These are phyloP conservation scores for Lycodopsis pacificus DNA, from an alignment of 2,797 vertebrate species.

Conservation along the genomic window DNA sequence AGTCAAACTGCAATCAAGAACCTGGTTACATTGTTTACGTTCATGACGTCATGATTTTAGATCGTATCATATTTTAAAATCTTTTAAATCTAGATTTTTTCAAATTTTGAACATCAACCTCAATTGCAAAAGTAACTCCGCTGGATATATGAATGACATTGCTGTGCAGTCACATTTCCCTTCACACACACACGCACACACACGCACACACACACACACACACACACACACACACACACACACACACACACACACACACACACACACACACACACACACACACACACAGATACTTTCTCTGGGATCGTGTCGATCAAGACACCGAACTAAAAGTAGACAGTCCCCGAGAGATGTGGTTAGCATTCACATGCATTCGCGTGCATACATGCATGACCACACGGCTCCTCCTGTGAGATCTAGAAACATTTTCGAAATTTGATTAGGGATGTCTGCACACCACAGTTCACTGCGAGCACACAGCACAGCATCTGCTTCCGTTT, in stretches of 20 bases:
- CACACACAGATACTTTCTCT: slow-evolving; percentile 1
- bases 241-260: slow-evolving; percentile 4
- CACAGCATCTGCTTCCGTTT: slow-evolving; percentile 50
- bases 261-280: slow-evolving; percentile 5
- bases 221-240: slow-evolving; percentile 12
- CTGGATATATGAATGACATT: neutral
- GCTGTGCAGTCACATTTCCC: neutral
- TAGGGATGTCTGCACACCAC: slow-evolving; percentile 44
- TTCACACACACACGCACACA: slow-evolving; percentile 13
- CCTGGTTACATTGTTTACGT: neutral
- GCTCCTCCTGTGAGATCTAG: slow-evolving; percentile 35
- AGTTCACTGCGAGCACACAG: slow-evolving; percentile 29
- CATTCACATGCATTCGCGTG: slow-evolving; percentile 37
- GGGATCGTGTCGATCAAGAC: slow-evolving; percentile 12
- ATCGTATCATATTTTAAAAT: neutral
- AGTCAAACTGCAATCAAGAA: neutral
- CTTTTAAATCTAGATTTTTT: neutral
- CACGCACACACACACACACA: neutral
- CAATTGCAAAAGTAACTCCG: neutral
- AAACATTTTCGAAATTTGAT: slow-evolving; percentile 39
- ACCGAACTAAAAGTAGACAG: slow-evolving; percentile 30
- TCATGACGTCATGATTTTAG: neutral
- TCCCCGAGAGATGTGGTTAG: slow-evolving; percentile 2
- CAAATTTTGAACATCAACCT: neutral
- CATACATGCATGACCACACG: slow-evolving; percentile 33